Base-by-base conservation (phyloP, 2,888 invertebrate species). In the Conistra vaccinii region DNA sequence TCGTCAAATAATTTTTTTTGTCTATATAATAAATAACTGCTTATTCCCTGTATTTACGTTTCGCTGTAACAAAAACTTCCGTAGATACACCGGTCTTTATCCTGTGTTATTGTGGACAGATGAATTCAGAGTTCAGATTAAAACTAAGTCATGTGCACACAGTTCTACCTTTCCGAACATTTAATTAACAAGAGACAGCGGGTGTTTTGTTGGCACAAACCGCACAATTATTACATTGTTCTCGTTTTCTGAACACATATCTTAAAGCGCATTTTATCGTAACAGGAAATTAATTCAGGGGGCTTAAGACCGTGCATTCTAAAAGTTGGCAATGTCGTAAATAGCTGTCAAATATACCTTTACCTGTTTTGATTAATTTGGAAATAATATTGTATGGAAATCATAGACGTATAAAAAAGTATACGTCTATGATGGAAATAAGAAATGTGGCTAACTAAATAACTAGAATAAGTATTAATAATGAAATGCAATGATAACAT, bases 111-210 rank as follows among this genome's bases (percentile, higher is more conserved):
- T 65, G 71, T 63, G 48, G 77, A 83, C 79, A 87, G 85, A 87
- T 88, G 85, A 85, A 87, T 89, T 90, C 85, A 89, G 91, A 92
- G 86, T 89, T 90, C 81, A 90, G 92, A 93, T 93, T 93, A 93
- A 93, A 93, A 92, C 85, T 87, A 89, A 90, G 88, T 89, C 91
- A 91, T 89, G 91, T 91, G 90, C 69, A 69, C 84, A 84, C 78
- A 73, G 84, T 78, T 70, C 68, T 80, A 79, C 65, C 69, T 81
- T 74, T 73, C 51, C 53, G n/a, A 69, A 76, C 78, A 73, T 76
- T 67, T 79, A 90, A 87, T 82, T 80, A 81, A 90, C 58, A 84
- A 87, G 90, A 87, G 84, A 9, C 32, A 88, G 90, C 91, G 90
- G 67, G 57, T 76, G 58, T 80, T 39, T 68, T 70, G 69, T 61